A percentile compares a stretch with the other conserved stretches of the same genome.
These are phyloP conservation scores for Doryteuthis pealeii DNA, from an alignment of 1,140 invertebrate species.

Conservation along the genomic window DNA sequence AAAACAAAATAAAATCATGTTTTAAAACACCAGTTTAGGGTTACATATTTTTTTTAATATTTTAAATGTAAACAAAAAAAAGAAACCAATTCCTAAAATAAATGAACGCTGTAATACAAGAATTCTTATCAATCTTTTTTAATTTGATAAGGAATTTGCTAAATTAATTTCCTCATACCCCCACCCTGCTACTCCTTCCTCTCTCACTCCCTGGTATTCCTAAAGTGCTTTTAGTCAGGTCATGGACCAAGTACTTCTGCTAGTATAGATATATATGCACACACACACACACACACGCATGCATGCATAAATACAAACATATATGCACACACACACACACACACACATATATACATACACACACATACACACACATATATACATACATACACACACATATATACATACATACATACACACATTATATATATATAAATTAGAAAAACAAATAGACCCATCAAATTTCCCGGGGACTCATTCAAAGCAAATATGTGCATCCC, in stretches of 20 bases:
- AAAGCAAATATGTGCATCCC: no score
- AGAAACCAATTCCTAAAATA: no score
- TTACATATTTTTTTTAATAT: no score
- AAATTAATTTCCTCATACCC: background rate
- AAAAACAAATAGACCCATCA: no score
- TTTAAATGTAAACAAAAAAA: no score
- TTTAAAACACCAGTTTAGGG: no score
- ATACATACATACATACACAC: background rate
- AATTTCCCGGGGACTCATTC: no score
- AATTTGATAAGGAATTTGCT: background rate
- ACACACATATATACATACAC: background rate
- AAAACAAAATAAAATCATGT: no score
- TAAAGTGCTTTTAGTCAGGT: background rate
- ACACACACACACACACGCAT: background rate
- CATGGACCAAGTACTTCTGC: no score
- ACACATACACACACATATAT: background rate
- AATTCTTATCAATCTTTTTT: background rate
- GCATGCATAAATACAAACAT: conserved; percentile 1
- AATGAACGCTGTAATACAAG: no score
- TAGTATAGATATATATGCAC: no score
- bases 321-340: conserved; percentile 7
- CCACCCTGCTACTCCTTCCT: background rate
- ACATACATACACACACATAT: background rate
- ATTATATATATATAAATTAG: no score
- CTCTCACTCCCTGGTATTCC: background rate